Conservation (phyloP, 2,113 vertebrate species). For the Furnarius figulus region DNA sequence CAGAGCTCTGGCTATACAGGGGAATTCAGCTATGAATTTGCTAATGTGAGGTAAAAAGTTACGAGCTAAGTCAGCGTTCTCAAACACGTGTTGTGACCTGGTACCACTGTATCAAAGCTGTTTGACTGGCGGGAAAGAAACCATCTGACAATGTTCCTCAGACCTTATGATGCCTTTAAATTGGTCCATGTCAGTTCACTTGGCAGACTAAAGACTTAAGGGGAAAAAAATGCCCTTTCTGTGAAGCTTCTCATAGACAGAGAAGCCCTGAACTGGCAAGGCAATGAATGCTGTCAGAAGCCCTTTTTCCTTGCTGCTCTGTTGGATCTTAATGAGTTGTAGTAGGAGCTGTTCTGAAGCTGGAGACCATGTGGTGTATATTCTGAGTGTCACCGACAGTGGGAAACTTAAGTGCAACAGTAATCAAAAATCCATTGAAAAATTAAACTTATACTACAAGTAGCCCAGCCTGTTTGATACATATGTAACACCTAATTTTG, state of each 20-base stretch:
- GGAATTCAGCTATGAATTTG: neutral
- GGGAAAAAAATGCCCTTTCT: neutral
- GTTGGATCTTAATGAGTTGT: neutral
- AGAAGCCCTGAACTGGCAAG: neutral
- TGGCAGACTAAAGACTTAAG: neutral
- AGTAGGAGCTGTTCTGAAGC: neutral
- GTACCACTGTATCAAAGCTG: neutral
- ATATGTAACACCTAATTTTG: neutral
- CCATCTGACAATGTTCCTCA: neutral
- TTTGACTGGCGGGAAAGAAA: neutral
- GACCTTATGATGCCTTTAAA: neutral
- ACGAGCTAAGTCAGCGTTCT: neutral
- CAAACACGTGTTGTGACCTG: neutral
- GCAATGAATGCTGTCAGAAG: neutral
- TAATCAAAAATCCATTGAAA: neutral
- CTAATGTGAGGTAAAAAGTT: neutral
- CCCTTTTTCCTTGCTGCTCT: neutral
- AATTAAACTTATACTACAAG: neutral
- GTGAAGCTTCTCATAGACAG: neutral
- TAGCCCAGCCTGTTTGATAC: neutral
- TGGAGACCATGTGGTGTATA: neutral
- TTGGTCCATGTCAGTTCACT: neutral
- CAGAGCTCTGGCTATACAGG: neutral
- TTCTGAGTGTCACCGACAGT: neutral
- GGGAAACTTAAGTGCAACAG: fast-evolving